Base-by-base conservation (phyloP, 2,888 invertebrate species). In the Sisyra terminalis region DNA sequence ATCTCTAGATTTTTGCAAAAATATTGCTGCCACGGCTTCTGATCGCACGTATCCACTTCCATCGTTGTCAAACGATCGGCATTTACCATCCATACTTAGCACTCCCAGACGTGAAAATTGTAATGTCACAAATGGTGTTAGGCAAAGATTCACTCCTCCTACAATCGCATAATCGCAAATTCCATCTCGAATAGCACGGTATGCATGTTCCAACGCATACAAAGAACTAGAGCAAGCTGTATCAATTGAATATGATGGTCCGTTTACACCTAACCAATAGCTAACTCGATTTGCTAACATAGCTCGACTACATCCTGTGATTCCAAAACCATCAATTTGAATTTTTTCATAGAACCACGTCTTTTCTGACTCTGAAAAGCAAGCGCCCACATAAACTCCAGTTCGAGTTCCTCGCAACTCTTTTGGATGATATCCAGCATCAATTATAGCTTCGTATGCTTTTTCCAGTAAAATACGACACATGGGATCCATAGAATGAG, bases 221-320 rank as follows among this genome's bases (percentile, higher is more conserved):
- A 92, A 69, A 7, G 90, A 86, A 43, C 93, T 93, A n/a, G 90
- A 90, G 59, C 94, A 96, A 0, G 94, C 94, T 0, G 93, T 89
- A 62, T 96, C 94, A 8, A 89, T 69, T 1, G 83, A 71, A 63
- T 79, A 86, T 4, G 90, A 89, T 0, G 93, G 93, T 1, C 94
- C 92, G 51, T 80, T 81, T 11, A 88, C 69, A 17, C 90, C 90
- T 46, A 94, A 70, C 64, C 79, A 80, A 60, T 85, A 93, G 1
- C 90, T 90, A 48, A 96, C 73, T 42, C 92, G 74, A 62, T 92
- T 89, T 10, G 92, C 83, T 56, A 15, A 37, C 43, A 39, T 34
- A 10, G 40, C 44, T 2, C 43, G 37, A 17, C 43, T 43, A 17
- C 43, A 43, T 7, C 43, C 43, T 6, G 43, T 43, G 10, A 43